phyloP scores from a whole-genome alignment of 2,113 vertebrate genomes.

The Malurus alboscapulatus region DNA sequence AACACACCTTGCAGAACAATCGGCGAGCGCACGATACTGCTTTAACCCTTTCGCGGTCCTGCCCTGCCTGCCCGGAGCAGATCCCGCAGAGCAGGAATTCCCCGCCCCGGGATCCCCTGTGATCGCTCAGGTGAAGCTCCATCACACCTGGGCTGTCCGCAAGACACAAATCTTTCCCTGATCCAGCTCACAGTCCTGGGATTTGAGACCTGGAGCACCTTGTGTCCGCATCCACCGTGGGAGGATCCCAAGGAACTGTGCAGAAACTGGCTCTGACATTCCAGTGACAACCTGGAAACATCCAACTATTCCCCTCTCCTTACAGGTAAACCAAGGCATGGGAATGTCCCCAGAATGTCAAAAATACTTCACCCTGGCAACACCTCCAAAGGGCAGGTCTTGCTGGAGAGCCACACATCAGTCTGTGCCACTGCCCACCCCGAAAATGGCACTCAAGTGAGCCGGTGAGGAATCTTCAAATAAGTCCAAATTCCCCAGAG shows the following conservation, averaged over 20 bases:
- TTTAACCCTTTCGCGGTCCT: constrained; percentile 55
- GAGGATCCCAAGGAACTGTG: background rate
- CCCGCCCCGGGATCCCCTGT: rapidly evolving
- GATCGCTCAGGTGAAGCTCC: rapidly evolving
- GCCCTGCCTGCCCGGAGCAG: background rate
- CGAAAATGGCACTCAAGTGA: background rate
- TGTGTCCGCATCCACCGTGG: rapidly evolving
- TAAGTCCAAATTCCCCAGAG: background rate
- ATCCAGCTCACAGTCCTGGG: rapidly evolving
- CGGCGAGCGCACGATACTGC: constrained; percentile 2
- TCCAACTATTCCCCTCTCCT: background rate
- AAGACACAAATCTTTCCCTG: background rate
- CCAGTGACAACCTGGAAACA: background rate
- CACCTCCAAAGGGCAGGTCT: background rate
- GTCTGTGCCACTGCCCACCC: background rate
- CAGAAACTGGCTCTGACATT: rapidly evolving
- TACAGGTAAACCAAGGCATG: background rate
- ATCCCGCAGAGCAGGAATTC: background rate
- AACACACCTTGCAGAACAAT: constrained; percentile 57
- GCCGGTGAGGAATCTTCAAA: background rate
- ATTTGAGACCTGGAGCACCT: rapidly evolving
- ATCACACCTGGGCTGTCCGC: background rate
- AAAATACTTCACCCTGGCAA: background rate
- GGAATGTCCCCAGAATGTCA: background rate
- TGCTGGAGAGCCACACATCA: background rate